Evolutionary conservation across 2,888 invertebrate genomes (phyloP).

Genomic region (Nysson spinosus): DNA sequence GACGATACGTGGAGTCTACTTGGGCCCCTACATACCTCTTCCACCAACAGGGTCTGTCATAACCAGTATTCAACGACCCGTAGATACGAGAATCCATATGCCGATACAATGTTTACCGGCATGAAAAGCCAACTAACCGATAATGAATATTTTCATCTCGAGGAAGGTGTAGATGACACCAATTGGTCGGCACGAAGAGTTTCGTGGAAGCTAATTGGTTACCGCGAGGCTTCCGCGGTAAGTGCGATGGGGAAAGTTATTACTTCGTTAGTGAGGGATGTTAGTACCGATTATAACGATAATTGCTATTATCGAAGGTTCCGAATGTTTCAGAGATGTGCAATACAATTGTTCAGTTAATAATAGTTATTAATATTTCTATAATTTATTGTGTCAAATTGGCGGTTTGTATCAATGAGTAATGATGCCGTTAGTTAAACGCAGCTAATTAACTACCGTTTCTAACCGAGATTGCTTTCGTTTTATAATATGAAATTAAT

Average conservation of each 20-base stretch:
- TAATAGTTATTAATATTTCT: no score
- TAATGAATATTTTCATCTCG: constrained; percentile 45
- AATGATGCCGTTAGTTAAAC: no score
- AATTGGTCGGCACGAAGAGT: neutral
- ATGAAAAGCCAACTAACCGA: constrained; percentile 26
- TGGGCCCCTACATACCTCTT: constrained; percentile 25
- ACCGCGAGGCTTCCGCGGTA: neutral
- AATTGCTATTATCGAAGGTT: no score
- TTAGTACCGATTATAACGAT: no score
- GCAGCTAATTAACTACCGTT: no score
- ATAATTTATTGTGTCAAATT: no score
- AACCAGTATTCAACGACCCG: constrained; percentile 57
- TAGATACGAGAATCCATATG: constrained; percentile 33
- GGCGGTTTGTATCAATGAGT: no score
- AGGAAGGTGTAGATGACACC: constrained; percentile 26
- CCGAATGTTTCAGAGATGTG: no score
- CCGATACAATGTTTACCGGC: constrained; percentile 46
- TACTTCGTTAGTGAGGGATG: neutral
- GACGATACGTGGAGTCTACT: constrained; percentile 35
- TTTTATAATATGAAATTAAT: no score
- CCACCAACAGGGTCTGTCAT: constrained; percentile 47
- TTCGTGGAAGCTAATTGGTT: neutral
- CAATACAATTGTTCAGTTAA: no score
- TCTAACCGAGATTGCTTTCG: no score
- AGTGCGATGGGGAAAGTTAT: neutral